Evolutionary conservation across 2,888 invertebrate species (phyloP), one percentile per base, ranked within the genome.

Genomic region (Dyspetes luteomarginatus): DNA sequence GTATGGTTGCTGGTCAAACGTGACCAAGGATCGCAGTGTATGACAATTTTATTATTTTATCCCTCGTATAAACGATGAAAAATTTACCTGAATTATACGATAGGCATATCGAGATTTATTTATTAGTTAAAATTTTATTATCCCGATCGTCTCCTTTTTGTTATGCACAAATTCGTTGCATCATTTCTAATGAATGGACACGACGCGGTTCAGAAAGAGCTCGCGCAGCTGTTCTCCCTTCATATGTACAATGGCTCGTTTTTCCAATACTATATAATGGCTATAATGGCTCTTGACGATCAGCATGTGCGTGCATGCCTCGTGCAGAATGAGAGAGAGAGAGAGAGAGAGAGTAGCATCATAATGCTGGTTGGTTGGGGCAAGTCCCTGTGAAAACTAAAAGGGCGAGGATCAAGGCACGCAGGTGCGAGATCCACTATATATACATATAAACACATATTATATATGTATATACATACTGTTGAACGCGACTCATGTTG

Each of bases 341-440:
- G 2, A 2, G 9, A 3, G 17, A 3, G 52, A 2, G 24, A 9
- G 52, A 1, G 3, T 9, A 22, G n/a, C 19, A 19, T n/a, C 52
- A 12, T 4, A 60, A 60, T 12, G 5, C 65, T 48, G 48, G 48
- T 48, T 17, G 17, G 48, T 24, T n/a, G 15, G 22, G 24, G 48
- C 48, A 52, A 36, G 36, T 52, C 22, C 19, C 45, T 17, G 17
- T 58, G 55, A 52, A 67, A 17, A 41, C 17, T 3, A 36, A 64
- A 55, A 56, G 56, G 74, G 58, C 56, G 65, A 50, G 55, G 55
- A 55, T 22, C 56, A 43, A 43, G 26, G 17, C 30, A 45, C 41
- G 78, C 78, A 78, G 78, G 78, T 78, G 78, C 62, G 41, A 36
- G 12, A 52, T 64, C 17, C 30, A 12, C 30, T 72, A 41, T 41